phyloP scores from a whole-genome alignment of 2,113 vertebrate species.

The Hemichromis elongatus region DNA sequence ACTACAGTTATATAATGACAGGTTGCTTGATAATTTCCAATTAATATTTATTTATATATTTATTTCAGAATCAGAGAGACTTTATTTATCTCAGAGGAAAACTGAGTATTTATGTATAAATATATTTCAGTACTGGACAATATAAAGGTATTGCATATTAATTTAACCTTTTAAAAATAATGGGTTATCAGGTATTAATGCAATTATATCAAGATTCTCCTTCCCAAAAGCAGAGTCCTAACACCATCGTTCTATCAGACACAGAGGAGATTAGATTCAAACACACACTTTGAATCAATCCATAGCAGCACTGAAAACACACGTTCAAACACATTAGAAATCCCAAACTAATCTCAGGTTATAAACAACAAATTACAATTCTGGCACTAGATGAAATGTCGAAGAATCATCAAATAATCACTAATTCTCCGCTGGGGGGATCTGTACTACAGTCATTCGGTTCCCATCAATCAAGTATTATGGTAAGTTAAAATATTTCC shows the following conservation, averaged over 20 bases:
- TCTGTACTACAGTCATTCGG: neutral
- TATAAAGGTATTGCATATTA: neutral
- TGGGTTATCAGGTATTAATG: neutral
- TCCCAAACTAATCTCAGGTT: neutral
- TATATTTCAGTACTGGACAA: neutral
- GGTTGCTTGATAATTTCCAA: neutral
- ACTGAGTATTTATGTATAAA: neutral
- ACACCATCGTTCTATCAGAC: neutral
- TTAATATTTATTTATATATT: neutral
- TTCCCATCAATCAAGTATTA: neutral
- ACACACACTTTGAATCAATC: neutral
- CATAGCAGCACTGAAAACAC: neutral
- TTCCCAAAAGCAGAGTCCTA: neutral
- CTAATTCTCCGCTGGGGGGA: neutral
- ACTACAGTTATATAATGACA: neutral
- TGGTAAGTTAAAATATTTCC: neutral
- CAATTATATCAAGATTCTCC: neutral
- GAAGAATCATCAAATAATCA: fast-evolving
- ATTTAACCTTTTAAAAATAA: neutral
- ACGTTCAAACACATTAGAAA: neutral
- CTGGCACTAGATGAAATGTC: neutral
- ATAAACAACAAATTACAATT: neutral
- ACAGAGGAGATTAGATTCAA: neutral
- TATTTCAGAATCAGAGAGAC: neutral
- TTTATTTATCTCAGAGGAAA: neutral